Conservation (phyloP, 1,140 invertebrate species). For the Ectropis grisescens region DNA sequence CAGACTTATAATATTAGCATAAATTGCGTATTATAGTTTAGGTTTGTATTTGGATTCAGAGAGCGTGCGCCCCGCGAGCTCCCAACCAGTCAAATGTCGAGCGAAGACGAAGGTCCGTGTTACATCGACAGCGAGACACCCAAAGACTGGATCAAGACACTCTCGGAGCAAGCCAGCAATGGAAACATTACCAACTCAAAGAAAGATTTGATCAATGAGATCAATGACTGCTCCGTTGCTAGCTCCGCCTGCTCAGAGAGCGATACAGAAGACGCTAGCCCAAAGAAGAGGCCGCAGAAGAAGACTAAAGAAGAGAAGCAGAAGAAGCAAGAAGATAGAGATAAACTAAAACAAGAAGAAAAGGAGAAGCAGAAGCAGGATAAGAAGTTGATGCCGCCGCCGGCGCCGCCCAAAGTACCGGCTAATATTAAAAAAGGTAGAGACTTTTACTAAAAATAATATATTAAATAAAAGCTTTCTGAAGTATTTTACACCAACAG, state of each 20-base stretch:
- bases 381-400: too few species aligned
- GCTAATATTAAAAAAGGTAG: slow-evolving; percentile 49
- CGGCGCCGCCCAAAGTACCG: slow-evolving; percentile 41
- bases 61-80: slow-evolving; percentile 44
- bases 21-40: too few species aligned
- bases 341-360: not conserved
- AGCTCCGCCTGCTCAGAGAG: slow-evolving; percentile 26
- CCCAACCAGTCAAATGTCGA: slow-evolving; percentile 49
- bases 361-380: slow-evolving; percentile 25
- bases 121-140: slow-evolving; percentile 58
- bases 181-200: slow-evolving; percentile 45
- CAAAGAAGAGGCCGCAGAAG: slow-evolving; percentile 7
- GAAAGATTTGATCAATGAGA: slow-evolving; percentile 45
- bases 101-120: slow-evolving; percentile 61
- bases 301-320: slow-evolving; percentile 24
- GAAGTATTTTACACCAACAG: too few species aligned
- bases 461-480: too few species aligned
- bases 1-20: too few species aligned
- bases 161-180: slow-evolving; percentile 44
- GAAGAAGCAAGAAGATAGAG: slow-evolving; percentile 4
- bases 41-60: too few species aligned
- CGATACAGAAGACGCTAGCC: slow-evolving; percentile 12
- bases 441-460: too few species aligned
- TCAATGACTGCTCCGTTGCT: slow-evolving; percentile 27
- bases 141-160: slow-evolving; percentile 42